Evolutionary conservation across 1,140 invertebrate species (phyloP).

Genomic region (Nasonia giraulti): DNA sequence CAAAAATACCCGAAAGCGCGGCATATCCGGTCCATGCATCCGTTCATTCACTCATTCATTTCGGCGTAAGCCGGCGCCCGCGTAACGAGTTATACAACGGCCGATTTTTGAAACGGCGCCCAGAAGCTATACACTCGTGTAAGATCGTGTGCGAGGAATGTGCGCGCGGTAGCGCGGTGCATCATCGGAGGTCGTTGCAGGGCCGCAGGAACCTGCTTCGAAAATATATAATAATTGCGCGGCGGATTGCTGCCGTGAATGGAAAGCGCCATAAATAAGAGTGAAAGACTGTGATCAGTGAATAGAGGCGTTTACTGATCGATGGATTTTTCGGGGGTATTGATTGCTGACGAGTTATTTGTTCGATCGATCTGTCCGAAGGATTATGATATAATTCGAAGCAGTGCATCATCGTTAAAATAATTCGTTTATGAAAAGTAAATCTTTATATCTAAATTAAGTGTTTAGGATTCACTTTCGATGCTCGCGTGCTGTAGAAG

Average conservation of each 20-base stretch:
- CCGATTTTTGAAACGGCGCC: constrained; percentile 37
- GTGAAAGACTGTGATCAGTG: no score
- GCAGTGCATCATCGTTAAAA: no score
- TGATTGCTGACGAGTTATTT: no score
- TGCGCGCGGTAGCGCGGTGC: not conserved
- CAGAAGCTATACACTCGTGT: constrained; percentile 16
- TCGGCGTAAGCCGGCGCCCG: not conserved
- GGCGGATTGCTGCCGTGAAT: not conserved
- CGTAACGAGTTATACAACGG: constrained; percentile 14
- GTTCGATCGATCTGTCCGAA: no score
- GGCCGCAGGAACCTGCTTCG: not conserved
- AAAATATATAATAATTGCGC: not conserved
- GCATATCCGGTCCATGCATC: not conserved
- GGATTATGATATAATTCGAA: no score
- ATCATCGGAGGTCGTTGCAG: not conserved
- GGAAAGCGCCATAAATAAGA: not conserved
- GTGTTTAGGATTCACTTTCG: not conserved
- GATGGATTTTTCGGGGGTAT: no score
- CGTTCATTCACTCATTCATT: constrained; percentile 8
- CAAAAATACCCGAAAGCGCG: not conserved
- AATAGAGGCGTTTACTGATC: no score
- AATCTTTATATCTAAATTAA: no score
- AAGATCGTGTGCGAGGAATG: not conserved
- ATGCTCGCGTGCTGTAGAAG: not conserved
- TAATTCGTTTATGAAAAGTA: no score